Base-by-base conservation (phyloP, 2,797 vertebrate species). In the Acestrorhynchus altus region DNA sequence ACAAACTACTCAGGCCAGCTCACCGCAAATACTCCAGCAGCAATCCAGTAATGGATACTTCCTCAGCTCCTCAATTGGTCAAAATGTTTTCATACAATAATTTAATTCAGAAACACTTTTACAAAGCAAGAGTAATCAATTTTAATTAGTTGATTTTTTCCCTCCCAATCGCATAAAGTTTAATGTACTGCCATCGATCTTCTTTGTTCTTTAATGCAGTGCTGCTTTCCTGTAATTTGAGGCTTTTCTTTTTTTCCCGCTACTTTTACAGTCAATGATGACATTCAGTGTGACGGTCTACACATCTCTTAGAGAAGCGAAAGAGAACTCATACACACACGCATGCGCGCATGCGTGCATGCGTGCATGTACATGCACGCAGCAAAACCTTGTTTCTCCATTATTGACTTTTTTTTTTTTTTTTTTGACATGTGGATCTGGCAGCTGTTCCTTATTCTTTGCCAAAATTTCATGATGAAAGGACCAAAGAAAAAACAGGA, bases 51-150 rank as follows among this genome's bases (percentile, higher is more conserved):
- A 95, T 94, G 94, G 94, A 94, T 94, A 94, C 94, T 94, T 95
- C 93, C 93, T 92, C 90, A 89, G 93, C 90, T 92, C 92, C 91
- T 89, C 90, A 84, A 94, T 93, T 95, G 93, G 93, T 94, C 93
- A 94, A 94, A 95, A 94, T 94, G 93, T 95, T 95, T 94, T 94
- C 92, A 94, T 94, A 94, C 92, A 94, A 94, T 95, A 94, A 95
- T 94, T 94, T 94, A 95, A 94, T 95, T 94, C 93, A 92, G 92
- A 94, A 95, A 95, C 94, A 95, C 94, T 94, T 94, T 94, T 95
- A 94, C 93, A 94, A 95, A 95, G 93, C 93, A 92, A 90, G 90
- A 92, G 92, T 94, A 93, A 95, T 95, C 94, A 94, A 95, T 95
- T 95, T 94, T 95, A 95, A 95, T 95, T 94, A 95, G 93, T 93